phyloP scores from a whole-genome alignment of 2,797 vertebrate genomes.

The Eremophila alpestris region DNA sequence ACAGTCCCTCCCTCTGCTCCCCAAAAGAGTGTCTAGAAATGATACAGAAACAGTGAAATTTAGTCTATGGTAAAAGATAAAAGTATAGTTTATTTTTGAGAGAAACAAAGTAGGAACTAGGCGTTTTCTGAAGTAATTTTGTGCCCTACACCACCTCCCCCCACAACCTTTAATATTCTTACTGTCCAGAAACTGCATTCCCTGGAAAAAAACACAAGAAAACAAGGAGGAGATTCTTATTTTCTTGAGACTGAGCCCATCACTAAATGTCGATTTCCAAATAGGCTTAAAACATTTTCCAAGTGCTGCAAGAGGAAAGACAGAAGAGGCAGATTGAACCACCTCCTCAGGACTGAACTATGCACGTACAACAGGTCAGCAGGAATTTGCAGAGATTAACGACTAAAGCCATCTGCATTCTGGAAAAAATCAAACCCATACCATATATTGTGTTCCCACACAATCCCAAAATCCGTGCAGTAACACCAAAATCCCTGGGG shows the following conservation, averaged over 20 bases:
- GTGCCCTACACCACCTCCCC: no score
- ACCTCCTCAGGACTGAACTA: background rate
- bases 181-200: background rate
- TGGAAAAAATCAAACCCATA: background rate
- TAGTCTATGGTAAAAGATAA: background rate
- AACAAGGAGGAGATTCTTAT: background rate
- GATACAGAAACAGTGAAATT: background rate
- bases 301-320: background rate
- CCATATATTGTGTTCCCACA: background rate
- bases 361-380: background rate
- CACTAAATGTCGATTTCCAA: background rate
- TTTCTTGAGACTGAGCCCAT: background rate
- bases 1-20: no score
- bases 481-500: slow-evolving; percentile 3
- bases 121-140: background rate
- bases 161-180: background rate
- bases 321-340: background rate
- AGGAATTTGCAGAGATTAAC: slow-evolving; percentile 16
- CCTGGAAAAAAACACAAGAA: background rate
- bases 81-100: background rate
- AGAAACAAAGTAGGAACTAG: background rate
- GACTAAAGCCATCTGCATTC: background rate
- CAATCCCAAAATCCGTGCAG: background rate
- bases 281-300: background rate
- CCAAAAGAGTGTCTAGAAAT: background rate